Base-by-base conservation (phyloP, 1,140 invertebrate genomes). In the Lucilia cuprina region DNA sequence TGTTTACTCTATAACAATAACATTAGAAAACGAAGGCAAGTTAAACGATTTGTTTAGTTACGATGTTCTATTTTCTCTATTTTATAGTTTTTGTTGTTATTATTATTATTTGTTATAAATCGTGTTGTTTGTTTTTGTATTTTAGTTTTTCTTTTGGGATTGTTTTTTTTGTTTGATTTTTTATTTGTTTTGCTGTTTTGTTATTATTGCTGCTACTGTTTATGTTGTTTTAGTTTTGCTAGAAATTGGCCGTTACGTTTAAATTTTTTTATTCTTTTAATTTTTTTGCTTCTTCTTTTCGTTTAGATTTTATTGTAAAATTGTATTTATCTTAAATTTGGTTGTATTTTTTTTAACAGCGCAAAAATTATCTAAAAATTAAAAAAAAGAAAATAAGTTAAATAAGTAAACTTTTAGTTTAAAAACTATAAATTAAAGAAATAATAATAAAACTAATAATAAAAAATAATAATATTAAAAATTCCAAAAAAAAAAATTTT, bases 71-170 rank as follows among this genome's bases (percentile, higher is more conserved):
- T 35, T 78, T 78, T 47, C n/a, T 41, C 17, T 41, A 35, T 78
- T 47, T 78, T 80, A n/a, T 80, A 21, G 60, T 70, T 70, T 2
- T 70, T 70, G n/a, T 70, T 21, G 65, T 21, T 60, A 41, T 35
- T 41, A 35, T 78, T 41, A 35, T 41, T 78, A 41, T 78, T 78
- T 78, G 41, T 41, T 41, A 41, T 41, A 8, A 10, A 8, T 41
- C 41, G 41, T 41, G 41, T 41, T 35, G 75, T 78, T 78, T 19
- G 84, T 55, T 21, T 55, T 60, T 60, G 13, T 60, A 60, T 70
- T 70, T 4, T 70, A 19, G n/a, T 10, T 19, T 4, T 9, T 70
- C 8, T 70, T 21, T n/a, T n/a, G n/a, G n/a, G n/a, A n/a, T 21
- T 41, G 1, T 30, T 41, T 2, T 41, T 41, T 41, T 41, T 41